Evolutionary conservation across 2,113 vertebrate species (phyloP).

Genomic region (Mus spicilegus): DNA sequence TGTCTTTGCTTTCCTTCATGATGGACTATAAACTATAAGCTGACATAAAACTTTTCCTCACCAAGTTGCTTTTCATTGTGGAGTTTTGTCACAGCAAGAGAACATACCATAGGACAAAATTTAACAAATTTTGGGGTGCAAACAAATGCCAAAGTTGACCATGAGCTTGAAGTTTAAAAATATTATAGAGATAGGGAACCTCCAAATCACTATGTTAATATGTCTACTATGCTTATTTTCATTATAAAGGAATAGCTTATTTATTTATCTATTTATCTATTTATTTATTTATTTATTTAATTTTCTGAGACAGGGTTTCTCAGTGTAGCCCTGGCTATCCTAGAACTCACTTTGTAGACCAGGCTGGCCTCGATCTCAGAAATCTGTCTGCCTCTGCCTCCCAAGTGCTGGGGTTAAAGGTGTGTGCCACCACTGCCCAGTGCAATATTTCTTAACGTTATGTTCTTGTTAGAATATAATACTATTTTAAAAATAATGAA

Average conservation of each 20-base stretch:
- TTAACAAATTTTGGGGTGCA: not conserved
- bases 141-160: not conserved
- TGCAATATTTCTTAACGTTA: not conserved
- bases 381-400: no score
- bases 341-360: no score
- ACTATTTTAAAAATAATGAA: not conserved
- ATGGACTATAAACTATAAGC: not conserved
- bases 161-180: not conserved
- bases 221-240: not conserved
- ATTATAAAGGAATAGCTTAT: not conserved
- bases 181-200: not conserved
- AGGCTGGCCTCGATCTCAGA: no score
- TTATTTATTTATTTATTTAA: no score
- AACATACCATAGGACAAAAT: not conserved
- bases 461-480: not conserved
- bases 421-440: no score
- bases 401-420: no score
- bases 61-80: not conserved
- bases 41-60: not conserved
- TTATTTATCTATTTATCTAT: no score
- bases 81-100: not conserved
- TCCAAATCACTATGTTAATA: not conserved
- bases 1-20: not conserved
- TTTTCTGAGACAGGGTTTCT: no score
- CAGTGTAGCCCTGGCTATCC: no score